These are phyloP conservation scores for Apodemia duryi DNA, from an alignment of 2,888 invertebrate species.

Conservation along the genomic window DNA sequence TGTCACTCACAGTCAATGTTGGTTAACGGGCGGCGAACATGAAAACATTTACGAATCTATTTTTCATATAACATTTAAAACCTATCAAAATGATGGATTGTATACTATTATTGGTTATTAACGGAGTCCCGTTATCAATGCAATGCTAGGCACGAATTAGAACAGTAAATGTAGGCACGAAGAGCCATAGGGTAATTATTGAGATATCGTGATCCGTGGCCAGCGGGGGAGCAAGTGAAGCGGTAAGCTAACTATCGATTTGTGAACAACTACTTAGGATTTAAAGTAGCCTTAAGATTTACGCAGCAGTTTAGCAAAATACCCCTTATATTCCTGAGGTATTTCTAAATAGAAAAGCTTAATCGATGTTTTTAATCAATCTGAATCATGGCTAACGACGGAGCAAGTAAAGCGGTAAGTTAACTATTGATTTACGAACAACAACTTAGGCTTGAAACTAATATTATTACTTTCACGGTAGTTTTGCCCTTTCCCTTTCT, in stretches of 20 bases:
- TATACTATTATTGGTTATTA: slow-evolving; percentile 12
- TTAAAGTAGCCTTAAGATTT: neutral
- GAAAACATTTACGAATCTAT: neutral
- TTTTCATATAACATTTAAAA: neutral
- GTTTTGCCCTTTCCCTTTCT: too few species aligned
- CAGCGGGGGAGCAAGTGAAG: slow-evolving; percentile 24
- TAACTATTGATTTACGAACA: too few species aligned
- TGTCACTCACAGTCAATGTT: slow-evolving; percentile 1
- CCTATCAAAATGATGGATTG: slow-evolving; percentile 14
- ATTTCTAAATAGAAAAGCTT: too few species aligned
- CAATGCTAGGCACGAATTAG: slow-evolving; percentile 19
- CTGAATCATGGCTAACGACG: too few species aligned
- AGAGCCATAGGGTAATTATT: slow-evolving; percentile 18
- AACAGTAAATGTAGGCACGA: slow-evolving; percentile 16
- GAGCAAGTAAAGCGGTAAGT: too few species aligned
- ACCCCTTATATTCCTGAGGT: too few species aligned
- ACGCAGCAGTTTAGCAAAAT: too few species aligned
- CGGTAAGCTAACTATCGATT: slow-evolving; percentile 28
- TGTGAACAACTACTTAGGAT: neutral
- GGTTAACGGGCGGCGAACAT: neutral
- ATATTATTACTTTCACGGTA: too few species aligned
- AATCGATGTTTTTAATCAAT: too few species aligned
- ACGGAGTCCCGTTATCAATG: slow-evolving; percentile 17
- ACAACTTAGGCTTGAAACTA: too few species aligned
- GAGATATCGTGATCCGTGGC: slow-evolving; percentile 10